Evolutionary conservation across 2,888 invertebrate species (phyloP).

Genomic region (Blastobasis adustella): DNA sequence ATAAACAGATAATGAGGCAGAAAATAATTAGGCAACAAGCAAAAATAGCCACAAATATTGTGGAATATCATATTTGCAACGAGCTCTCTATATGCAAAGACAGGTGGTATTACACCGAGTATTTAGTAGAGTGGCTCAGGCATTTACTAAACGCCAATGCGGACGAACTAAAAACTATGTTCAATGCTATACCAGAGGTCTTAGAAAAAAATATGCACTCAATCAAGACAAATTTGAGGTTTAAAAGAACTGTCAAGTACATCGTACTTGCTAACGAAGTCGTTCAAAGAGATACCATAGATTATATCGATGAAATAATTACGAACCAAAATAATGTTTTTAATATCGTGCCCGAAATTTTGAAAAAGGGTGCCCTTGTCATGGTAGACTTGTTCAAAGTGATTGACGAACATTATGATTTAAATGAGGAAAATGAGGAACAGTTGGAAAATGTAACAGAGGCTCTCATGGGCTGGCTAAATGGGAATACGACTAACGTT

Average conservation of each 20-base stretch:
- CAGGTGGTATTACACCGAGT: constrained; percentile 30
- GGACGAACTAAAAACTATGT: constrained; percentile 23
- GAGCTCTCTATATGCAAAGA: constrained; percentile 31
- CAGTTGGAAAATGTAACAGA: constrained; percentile 25
- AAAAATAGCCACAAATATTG: constrained; percentile 28
- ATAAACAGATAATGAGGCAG: constrained; percentile 25
- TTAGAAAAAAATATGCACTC: constrained; percentile 23
- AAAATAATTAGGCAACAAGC: constrained; percentile 35
- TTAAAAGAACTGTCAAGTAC: constrained; percentile 24
- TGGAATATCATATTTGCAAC: constrained; percentile 31
- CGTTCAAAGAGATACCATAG: constrained; percentile 33
- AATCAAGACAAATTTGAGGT: constrained; percentile 26
- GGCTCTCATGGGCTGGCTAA: constrained; percentile 15
- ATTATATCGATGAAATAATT: constrained; percentile 38
- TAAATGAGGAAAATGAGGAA: constrained; percentile 25
- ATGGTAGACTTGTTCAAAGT: constrained; percentile 24
- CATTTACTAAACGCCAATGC: constrained; percentile 21
- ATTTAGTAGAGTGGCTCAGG: constrained; percentile 32
- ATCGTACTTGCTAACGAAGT: constrained; percentile 19
- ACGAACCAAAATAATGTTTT: constrained; percentile 24
- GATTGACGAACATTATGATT: constrained; percentile 30
- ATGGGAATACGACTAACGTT: constrained; percentile 5
- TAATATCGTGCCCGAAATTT: constrained; percentile 17
- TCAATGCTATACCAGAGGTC: constrained; percentile 19
- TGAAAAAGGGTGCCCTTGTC: constrained; percentile 22